Evolutionary conservation across 1,140 invertebrate species (phyloP), one percentile per base, ranked within the genome.

Genomic region (Camponotus pennsylvanicus): DNA sequence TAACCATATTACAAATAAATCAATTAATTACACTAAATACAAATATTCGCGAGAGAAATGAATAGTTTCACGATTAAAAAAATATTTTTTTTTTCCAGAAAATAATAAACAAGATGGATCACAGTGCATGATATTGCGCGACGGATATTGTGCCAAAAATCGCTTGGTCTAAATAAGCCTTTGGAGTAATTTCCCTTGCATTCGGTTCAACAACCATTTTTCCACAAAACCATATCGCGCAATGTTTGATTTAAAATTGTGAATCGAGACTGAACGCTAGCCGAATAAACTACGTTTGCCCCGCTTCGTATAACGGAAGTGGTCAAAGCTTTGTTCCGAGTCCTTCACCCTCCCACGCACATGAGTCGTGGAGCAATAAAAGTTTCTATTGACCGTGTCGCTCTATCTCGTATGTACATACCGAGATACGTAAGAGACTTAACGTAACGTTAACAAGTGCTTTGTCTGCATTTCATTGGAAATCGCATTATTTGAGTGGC

Each of bases 261-360:
- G 63, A 79, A 69, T 69, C n/a, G 73, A 63, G 21, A 55, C 8
- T 18, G n/a, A n/a, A 15, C 9, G 32, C 59, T 40, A 66, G n/a
- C 27, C 6, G 77, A 79, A 79, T 40, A 79, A 79, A 79, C 77
- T 34, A 27, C 32, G 61, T 27, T 76, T 63, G 40, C 32, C 4
- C 5, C 13, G 3, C 45, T 69, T 79, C 40, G 45, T 69, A 79
- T n/a, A 21, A 69, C 45, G 32, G 11, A 40, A 57, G 11, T 42
- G 45, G 77, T 69, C 63, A 55, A 34, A 79, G 77, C 34, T 79
- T 79, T 79, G 63, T 55, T 69, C n/a, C 3, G 7, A 79, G 21
- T n/a, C 64, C 63, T 79, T 55, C 63, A 79, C 7, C 55, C 63
- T 27, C 45, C 13, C 27, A 32, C 42, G 52, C 32, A 64, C 57